phyloP scores from a whole-genome alignment of 2,113 vertebrate species.

The Monopterus albus region DNA sequence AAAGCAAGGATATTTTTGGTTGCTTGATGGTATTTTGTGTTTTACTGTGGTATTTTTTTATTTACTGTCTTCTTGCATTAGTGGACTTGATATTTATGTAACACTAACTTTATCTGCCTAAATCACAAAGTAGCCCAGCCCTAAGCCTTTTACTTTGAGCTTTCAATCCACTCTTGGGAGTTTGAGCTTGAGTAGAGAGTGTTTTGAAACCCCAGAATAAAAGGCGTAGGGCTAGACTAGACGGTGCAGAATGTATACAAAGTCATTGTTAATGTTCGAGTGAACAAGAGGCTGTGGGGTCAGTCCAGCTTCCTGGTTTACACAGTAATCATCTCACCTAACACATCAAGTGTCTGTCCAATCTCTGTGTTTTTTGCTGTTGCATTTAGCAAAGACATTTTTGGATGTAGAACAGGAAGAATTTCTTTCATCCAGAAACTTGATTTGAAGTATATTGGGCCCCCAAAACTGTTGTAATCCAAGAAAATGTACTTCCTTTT shows the following conservation, averaged over 20 bases:
- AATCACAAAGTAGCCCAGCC: neutral
- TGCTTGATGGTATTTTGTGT: too few species aligned
- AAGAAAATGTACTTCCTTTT: constrained; percentile 7
- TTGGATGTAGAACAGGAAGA: too few species aligned
- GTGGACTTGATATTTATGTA: neutral
- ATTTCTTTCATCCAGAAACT: neutral
- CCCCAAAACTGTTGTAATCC: neutral
- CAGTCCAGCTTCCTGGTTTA: neutral
- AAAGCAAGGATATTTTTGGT: too few species aligned
- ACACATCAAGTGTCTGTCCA: neutral
- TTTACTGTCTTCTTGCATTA: neutral
- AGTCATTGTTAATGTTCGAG: neutral
- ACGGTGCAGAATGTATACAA: too few species aligned
- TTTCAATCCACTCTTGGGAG: too few species aligned
- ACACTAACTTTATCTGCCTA: neutral
- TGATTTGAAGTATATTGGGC: neutral
- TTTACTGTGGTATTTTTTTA: too few species aligned
- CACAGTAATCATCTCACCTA: neutral
- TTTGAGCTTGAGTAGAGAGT: too few species aligned
- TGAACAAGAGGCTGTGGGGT: neutral
- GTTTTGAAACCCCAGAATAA: too few species aligned
- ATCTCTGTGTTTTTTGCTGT: neutral
- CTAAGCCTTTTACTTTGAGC: too few species aligned
- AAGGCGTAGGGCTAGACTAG: too few species aligned
- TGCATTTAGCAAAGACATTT: neutral